Evolutionary conservation across 2,797 vertebrate species (phyloP).

Genomic region (Labroides dimidiatus): DNA sequence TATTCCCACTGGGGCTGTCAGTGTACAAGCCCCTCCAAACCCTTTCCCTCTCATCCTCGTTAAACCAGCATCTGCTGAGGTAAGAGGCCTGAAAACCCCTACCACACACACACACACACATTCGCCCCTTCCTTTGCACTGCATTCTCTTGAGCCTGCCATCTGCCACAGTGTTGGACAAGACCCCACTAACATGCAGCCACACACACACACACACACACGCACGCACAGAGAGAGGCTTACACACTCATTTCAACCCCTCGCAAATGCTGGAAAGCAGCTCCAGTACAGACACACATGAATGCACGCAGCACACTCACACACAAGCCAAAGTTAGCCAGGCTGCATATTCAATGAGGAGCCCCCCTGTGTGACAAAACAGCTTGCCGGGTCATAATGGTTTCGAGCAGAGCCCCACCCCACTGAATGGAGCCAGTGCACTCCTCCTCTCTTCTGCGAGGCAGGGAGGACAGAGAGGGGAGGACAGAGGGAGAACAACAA

Average conservation of each 20-base stretch:
- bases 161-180: conserved; percentile 73
- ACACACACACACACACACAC: conserved; percentile 15
- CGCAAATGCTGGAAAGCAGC: conserved; percentile 39
- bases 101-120: conserved; percentile 29
- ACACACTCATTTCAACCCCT: conserved; percentile 33
- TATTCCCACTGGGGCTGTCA: conserved; percentile 60
- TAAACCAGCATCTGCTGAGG: conserved; percentile 81
- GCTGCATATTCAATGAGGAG: conserved; percentile 78
- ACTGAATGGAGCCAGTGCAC: conserved; percentile 58
- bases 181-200: conserved; percentile 59
- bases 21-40: conserved; percentile 67
- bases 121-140: conserved; percentile 34
- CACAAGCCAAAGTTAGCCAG: conserved; percentile 31
- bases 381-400: conserved; percentile 77
- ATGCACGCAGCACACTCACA: conserved; percentile 29
- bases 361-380: conserved; percentile 69
- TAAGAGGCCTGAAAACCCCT: conserved; percentile 66
- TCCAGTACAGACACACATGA: conserved; percentile 42
- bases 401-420: conserved; percentile 55
- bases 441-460: conserved; percentile 49
- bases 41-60: conserved; percentile 65
- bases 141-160: conserved; percentile 66
- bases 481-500: conserved; percentile 52
- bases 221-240: conserved; percentile 7
- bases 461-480: conserved; percentile 38